phyloP scores from a whole-genome alignment of 2,888 invertebrate species.

The Tetheella fluctuosa region DNA sequence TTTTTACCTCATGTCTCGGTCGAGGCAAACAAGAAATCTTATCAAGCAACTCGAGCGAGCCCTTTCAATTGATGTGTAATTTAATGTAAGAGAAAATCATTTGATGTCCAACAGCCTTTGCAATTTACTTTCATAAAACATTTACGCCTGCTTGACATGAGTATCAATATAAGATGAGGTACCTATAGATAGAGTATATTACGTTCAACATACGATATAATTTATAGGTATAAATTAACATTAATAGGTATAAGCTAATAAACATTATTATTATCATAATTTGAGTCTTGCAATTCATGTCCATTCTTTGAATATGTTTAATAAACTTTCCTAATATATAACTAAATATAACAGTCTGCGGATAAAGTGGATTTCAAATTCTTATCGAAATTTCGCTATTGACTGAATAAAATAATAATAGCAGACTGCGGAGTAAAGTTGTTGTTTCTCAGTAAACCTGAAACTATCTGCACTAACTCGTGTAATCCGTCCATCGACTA shows the following conservation, averaged over 20 bases:
- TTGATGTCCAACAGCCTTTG: not conserved
- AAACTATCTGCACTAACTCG: constrained; percentile 40
- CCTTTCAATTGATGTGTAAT: constrained; percentile 1
- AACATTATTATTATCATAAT: not conserved
- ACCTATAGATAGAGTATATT: no score
- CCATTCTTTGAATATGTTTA: not conserved
- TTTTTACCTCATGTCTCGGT: not conserved
- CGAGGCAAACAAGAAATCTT: constrained; percentile 4
- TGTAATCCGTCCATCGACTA: constrained; percentile 57
- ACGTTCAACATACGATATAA: no score
- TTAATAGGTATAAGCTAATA: no score
- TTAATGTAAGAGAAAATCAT: constrained; percentile 3
- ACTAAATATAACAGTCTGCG: no score
- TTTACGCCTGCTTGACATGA: not conserved
- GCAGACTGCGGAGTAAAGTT: constrained; percentile 16
- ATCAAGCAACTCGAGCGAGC: constrained; percentile 2
- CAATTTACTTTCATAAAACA: not conserved
- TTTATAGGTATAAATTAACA: no score
- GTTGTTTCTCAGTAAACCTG: constrained; percentile 23
- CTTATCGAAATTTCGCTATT: not conserved
- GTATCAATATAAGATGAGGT: no score
- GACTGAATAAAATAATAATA: not conserved
- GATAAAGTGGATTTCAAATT: no score
- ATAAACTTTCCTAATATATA: no score
- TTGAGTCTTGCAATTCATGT: no score